Base-by-base conservation (phyloP, 1,140 invertebrate species). In the Paraescarpia echinospica region DNA sequence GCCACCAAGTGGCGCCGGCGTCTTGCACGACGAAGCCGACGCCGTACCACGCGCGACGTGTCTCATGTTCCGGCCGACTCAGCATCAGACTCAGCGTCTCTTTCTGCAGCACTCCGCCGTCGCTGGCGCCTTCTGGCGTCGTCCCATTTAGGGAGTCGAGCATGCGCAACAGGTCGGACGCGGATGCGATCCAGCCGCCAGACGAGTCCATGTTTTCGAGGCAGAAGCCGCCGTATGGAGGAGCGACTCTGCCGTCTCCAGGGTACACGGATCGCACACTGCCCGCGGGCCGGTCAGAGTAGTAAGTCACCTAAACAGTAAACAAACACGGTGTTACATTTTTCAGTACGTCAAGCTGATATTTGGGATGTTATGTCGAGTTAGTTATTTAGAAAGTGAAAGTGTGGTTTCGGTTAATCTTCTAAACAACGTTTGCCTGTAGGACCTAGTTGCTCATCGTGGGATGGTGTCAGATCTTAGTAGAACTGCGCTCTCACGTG, bases 11-110 rank as follows among this genome's bases (percentile, higher is more conserved):
- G 77, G 89, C 33, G 5, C 95, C 95, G 34, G 92, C 89, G 91
- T 95, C 94, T 91, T 95, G 93, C 41, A 95, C 94, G 92, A 95
- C 95, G 41, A 95, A 91, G 22, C 95, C 95, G 35, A 95, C 92
- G 34, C 95, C 95, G 94, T 96, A 96, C 95, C 95, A 96, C 18
- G 94, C 93, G 33, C 92, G 35, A 34, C 27, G 41, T 12, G 33
- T 41, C 34, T 94, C 93, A 48, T 92, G 89, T 93, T 89, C 92
- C 34, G 35, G 35, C 34, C 93, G 94, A 6, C 33, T 93, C n/a
- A 95, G 27, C 95, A 95, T 95, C 35, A 90, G 12, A 33, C 35
- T 14, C 31, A 94, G 90, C 27, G 93, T 93, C 18, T 91, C 91
- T 41, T 89, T 34, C 59, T 77, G 59, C 34, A 95, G 59, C 14